Conservation (phyloP, 1,140 invertebrate genomes). For the Meloidogyne hapla region DNA sequence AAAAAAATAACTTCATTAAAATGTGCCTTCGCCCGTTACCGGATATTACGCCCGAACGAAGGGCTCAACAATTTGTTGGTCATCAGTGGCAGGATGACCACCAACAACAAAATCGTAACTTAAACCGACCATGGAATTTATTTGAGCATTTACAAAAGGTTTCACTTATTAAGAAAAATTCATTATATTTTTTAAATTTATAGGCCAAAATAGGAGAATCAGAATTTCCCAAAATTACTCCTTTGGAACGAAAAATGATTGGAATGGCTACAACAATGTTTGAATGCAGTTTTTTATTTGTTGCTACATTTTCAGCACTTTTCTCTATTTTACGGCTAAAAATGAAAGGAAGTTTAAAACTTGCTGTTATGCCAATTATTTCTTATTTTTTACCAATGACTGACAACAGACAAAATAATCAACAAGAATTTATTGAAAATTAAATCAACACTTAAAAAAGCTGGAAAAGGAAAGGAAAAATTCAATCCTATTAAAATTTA, state of each 20-base stretch:
- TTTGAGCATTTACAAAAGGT: background rate
- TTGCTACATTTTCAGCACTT: constrained; percentile 17
- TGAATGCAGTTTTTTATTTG: constrained; percentile 20
- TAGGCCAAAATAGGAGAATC: background rate
- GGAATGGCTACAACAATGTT: background rate
- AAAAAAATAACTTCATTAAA: background rate
- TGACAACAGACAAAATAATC: background rate
- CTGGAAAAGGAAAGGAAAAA: background rate
- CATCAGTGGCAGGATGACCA: background rate
- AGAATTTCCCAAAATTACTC: background rate
- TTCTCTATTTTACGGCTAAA: constrained; percentile 22
- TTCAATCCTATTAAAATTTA: background rate
- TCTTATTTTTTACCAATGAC: background rate
- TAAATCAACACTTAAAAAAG: background rate
- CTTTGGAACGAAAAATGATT: constrained; percentile 5
- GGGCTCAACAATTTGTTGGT: background rate
- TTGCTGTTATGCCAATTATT: constrained; percentile 1
- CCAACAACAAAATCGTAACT: constrained; percentile 3
- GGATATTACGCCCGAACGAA: background rate
- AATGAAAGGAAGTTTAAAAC: constrained; percentile 2
- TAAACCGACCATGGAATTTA: background rate
- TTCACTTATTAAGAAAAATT: background rate
- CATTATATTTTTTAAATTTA: background rate
- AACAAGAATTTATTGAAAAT: background rate
- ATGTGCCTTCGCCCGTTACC: background rate